Evolutionary conservation across 2,888 invertebrate genomes (phyloP), one percentile per base, ranked within the genome.

Genomic region (Parthenolecanium corni): DNA sequence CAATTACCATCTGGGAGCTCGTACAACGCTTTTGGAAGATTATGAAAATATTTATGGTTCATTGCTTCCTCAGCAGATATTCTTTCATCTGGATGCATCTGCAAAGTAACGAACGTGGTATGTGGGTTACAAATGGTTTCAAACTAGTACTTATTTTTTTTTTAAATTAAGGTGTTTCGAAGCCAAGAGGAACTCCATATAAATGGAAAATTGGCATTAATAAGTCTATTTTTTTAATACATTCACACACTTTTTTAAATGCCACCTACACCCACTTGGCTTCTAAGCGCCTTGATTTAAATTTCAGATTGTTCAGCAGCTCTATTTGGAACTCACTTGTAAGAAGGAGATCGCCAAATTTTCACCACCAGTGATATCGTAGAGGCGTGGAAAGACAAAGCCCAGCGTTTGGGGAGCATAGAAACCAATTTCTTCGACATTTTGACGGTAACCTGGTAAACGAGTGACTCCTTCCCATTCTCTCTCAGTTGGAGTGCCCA

Each of bases 401-500:
- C 90, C 89, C 71, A 93, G 80, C 73, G 86, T 82, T 70, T 86
- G 82, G 70, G 83, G 78, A 69, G 83, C 81, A 75, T 86, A 84
- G 73, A 82, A 79, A 71, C 83, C 83, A 73, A 84, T 75, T 74
- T 80, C 71, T 31, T 64, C 64, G 64, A 72, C 82, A 77, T 89
- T 85, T 69, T 84, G 81, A 71, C 85, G 85, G 74, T 92, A 90
- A 66, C 91, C 89, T 14, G 90, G 88, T 71, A 91, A 80, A 69
- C 86, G 84, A 61, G 86, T 84, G 64, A 94, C 92, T 65, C 95
- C 93, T 66, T 83, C 79, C 96, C 97, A 97, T 70, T 86, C 87
- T 68, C 90, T 86, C 74, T 94, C 93, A 14, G 87, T 86, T 23
- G 97, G 97, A 47, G 94, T 93, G 68, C 97, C 98, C 69, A 97